These are phyloP conservation scores for Idaea straminata DNA, from an alignment of 2,888 invertebrate species.

Conservation along the genomic window DNA sequence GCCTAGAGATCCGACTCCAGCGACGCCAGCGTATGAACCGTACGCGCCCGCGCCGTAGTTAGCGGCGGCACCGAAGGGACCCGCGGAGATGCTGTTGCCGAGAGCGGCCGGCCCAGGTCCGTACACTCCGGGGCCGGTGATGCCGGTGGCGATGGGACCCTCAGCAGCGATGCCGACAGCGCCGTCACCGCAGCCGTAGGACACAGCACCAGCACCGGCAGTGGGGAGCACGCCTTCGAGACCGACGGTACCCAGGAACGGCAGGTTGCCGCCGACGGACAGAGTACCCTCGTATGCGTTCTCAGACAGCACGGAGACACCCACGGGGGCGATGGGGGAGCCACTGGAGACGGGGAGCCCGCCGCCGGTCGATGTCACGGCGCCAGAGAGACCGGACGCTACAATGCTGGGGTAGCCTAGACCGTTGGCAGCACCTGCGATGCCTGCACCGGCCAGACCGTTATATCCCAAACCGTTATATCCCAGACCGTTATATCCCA, in stretches of 20 bases:
- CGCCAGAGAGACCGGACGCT: slow-evolving; percentile 18
- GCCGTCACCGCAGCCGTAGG: slow-evolving; percentile 36
- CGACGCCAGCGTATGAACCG: slow-evolving; percentile 11
- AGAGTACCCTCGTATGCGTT: slow-evolving; percentile 37
- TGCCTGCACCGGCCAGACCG: slow-evolving; percentile 21
- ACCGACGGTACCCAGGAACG: slow-evolving; percentile 40
- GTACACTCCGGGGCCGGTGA: slow-evolving; percentile 4
- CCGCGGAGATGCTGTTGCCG: slow-evolving; percentile 20
- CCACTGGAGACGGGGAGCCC: slow-evolving; percentile 31
- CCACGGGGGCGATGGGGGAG: slow-evolving; percentile 36
- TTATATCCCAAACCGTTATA: no score
- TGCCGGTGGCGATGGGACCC: slow-evolving; percentile 22
- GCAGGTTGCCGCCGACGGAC: slow-evolving; percentile 36
- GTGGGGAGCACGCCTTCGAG: slow-evolving; percentile 38
- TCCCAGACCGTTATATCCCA: slow-evolving; percentile 33
- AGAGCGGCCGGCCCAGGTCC: slow-evolving; percentile 7
- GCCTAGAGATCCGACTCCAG: neutral
- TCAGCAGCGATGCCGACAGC: slow-evolving; percentile 26
- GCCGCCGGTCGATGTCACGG: slow-evolving; percentile 35
- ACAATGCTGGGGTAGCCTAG: slow-evolving; percentile 19
- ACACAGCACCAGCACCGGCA: slow-evolving; percentile 33
- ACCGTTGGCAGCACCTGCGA: slow-evolving; percentile 14
- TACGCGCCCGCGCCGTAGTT: slow-evolving; percentile 13
- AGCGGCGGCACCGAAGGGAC: slow-evolving; percentile 9
- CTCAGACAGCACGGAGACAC: slow-evolving; percentile 39